These are phyloP conservation scores for Brachionichthys hirsutus DNA, from an alignment of 2,113 vertebrate species.

Conservation along the genomic window DNA sequence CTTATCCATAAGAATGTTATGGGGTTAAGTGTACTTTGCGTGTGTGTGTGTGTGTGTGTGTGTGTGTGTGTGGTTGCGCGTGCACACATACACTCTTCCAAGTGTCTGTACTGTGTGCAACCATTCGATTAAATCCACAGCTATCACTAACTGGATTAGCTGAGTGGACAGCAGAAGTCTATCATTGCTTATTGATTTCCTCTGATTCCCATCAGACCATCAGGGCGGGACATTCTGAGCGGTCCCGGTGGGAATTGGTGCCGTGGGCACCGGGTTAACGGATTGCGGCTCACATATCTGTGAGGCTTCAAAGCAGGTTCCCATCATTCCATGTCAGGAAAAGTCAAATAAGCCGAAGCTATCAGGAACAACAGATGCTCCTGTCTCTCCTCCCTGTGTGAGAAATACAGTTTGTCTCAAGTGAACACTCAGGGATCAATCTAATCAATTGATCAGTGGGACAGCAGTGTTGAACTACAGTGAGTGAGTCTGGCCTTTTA, in stretches of 20 bases:
- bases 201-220: slow-evolving; percentile 74
- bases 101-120: slow-evolving; percentile 55
- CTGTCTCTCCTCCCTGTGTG: slow-evolving; percentile 20
- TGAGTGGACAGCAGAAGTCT: slow-evolving; percentile 79
- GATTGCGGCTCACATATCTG: slow-evolving; percentile 52
- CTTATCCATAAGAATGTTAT: slow-evolving; percentile 64
- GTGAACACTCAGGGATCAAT: slow-evolving; percentile 47
- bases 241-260: slow-evolving; percentile 59
- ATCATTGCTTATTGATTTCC: slow-evolving; percentile 80
- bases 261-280: slow-evolving; percentile 32
- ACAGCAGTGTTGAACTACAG: slow-evolving; percentile 34
- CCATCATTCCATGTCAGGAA: slow-evolving; percentile 69
- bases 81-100: slow-evolving; percentile 29
- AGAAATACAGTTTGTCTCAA: slow-evolving; percentile 49
- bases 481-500: slow-evolving; percentile 4
- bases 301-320: slow-evolving; percentile 49
- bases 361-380: slow-evolving; percentile 72
- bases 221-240: slow-evolving; percentile 62
- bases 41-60: slow-evolving; percentile 30
- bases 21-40: slow-evolving; percentile 67
- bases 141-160: slow-evolving; percentile 79
- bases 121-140: slow-evolving; percentile 75
- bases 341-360: slow-evolving; percentile 78
- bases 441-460: slow-evolving; percentile 54
- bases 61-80: slow-evolving; percentile 29